Percentiles rank a stretch among this genome's conserved stretches.
Evolutionary conservation across 2,888 invertebrate genomes (phyloP).

Genomic region (Gastracanthus pulcherrimus): DNA sequence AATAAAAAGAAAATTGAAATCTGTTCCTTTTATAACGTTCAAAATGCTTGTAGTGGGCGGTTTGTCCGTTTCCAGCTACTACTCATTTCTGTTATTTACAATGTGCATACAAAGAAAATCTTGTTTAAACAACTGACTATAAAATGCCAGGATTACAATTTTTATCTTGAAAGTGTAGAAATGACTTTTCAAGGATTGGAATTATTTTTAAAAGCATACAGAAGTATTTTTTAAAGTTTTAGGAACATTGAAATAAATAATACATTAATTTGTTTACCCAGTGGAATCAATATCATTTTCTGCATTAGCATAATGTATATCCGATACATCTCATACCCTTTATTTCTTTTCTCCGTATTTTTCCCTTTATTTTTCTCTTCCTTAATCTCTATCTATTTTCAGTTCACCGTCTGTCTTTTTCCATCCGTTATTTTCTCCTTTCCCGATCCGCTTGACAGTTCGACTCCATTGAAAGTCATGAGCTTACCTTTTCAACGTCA

Average conservation of each 20-base stretch:
- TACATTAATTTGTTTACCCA: neutral
- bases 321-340: neutral
- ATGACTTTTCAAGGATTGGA: too few species aligned
- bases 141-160: too few species aligned
- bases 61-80: too few species aligned
- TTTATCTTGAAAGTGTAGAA: too few species aligned
- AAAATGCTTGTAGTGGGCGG: neutral
- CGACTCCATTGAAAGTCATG: conserved; percentile 33
- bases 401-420: neutral
- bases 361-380: neutral
- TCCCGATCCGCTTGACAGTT: conserved; percentile 19
- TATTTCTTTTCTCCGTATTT: neutral
- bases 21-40: neutral
- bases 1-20: neutral
- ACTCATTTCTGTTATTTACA: neutral
- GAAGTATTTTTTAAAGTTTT: too few species aligned
- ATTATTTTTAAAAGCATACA: too few species aligned
- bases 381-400: neutral
- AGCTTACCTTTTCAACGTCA: neutral
- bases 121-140: too few species aligned
- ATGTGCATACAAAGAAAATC: too few species aligned
- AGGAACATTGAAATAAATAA: neutral
- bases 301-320: too few species aligned
- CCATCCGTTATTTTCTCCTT: conserved; percentile 27
- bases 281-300: neutral